These are phyloP conservation scores for Aricia artaxerxes DNA, from an alignment of 2,888 invertebrate species.

Conservation along the genomic window DNA sequence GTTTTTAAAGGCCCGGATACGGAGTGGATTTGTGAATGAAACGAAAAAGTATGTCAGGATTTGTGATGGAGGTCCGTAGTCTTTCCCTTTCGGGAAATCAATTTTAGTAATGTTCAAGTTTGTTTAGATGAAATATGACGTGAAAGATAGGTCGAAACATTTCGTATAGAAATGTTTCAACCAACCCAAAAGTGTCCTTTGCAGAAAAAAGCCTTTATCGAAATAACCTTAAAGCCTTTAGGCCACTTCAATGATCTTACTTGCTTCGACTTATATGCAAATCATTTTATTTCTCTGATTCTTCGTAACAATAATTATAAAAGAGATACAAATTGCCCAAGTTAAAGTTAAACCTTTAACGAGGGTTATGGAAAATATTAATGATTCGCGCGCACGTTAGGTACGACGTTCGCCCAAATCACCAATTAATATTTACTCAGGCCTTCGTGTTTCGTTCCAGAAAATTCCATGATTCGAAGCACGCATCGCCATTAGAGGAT, in stretches of 20 bases:
- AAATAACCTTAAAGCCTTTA: neutral
- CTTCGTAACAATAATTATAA: no score
- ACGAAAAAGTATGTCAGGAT: slow-evolving; percentile 14
- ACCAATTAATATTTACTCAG: neutral
- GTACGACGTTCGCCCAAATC: neutral
- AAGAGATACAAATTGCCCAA: no score
- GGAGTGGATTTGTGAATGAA: slow-evolving; percentile 1
- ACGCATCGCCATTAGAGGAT: slow-evolving; percentile 19
- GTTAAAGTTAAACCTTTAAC: neutral
- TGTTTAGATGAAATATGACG: neutral
- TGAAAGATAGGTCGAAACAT: neutral
- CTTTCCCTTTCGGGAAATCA: slow-evolving; percentile 13
- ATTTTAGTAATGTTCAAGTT: neutral
- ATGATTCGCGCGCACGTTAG: neutral
- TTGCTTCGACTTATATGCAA: no score
- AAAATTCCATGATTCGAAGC: slow-evolving; percentile 8
- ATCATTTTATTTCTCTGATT: no score
- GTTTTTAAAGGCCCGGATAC: neutral
- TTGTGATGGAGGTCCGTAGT: neutral
- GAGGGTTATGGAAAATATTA: neutral
- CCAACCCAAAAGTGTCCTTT: neutral
- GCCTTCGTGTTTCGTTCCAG: slow-evolving; percentile 5
- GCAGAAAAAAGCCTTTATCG: neutral
- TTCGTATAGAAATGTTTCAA: neutral
- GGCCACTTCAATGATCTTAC: no score